These are phyloP conservation scores for Serilophus lunatus DNA, from an alignment of 2,113 vertebrate genomes.

Conservation along the genomic window DNA sequence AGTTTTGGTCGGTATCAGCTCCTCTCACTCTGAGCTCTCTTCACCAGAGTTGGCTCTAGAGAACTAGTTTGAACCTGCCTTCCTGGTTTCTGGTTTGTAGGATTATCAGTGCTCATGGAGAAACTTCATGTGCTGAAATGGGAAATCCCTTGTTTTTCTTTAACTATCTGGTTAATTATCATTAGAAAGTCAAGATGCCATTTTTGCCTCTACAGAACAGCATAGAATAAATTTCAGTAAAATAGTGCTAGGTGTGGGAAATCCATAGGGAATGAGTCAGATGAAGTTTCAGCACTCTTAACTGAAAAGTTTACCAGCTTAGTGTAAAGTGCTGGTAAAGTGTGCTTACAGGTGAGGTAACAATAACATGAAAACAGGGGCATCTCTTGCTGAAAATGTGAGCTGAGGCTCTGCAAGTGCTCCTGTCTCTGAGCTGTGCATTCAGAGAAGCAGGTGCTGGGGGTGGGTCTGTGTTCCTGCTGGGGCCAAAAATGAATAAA, in stretches of 20 bases:
- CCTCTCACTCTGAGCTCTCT: neutral
- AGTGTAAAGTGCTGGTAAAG: neutral
- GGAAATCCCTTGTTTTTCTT: neutral
- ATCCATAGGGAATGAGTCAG: neutral
- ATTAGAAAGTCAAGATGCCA: neutral
- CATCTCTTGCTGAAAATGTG: neutral
- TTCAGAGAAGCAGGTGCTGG: neutral
- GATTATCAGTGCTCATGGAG: neutral
- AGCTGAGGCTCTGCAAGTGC: neutral
- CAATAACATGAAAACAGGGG: neutral
- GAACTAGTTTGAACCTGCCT: neutral
- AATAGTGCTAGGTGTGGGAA: neutral
- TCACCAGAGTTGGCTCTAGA: neutral
- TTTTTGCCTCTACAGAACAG: neutral
- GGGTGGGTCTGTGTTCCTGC: too few species aligned
- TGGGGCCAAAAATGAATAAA: neutral
- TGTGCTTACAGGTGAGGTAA: neutral
- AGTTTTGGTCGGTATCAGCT: neutral
- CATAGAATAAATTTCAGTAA: neutral
- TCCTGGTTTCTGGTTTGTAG: neutral
- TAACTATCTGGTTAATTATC: neutral
- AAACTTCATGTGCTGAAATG: neutral
- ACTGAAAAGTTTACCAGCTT: neutral
- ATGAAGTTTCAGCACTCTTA: neutral
- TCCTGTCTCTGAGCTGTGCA: rapidly evolving